phyloP scores from a whole-genome alignment of 2,888 invertebrate species.

The Caenorhabditis imperialis region DNA sequence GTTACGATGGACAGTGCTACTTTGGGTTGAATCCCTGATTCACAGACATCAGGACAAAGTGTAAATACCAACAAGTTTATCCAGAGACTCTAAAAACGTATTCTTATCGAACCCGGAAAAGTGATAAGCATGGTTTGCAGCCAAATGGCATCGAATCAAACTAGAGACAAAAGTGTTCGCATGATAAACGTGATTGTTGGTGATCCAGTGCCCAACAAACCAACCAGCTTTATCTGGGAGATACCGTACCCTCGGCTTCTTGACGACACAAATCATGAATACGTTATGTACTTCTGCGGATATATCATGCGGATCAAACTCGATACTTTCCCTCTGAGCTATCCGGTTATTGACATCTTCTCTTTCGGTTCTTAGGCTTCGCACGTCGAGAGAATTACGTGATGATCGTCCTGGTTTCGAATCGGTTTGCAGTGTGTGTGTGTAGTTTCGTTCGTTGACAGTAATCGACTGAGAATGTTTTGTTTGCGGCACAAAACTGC shows the following conservation, averaged over 20 bases:
- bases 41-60: no score
- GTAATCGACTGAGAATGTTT: no score
- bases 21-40: no score
- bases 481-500: neutral
- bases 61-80: no score
- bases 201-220: conserved; percentile 15
- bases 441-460: conserved; percentile 32
- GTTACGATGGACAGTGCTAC: no score
- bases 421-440: conserved; percentile 3
- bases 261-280: no score
- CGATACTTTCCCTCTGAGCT: conserved; percentile 6
- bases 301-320: no score
- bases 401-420: neutral
- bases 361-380: conserved; percentile 17
- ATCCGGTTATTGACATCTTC: neutral
- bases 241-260: conserved; percentile 15
- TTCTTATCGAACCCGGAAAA: conserved; percentile 47
- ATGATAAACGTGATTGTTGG: no score
- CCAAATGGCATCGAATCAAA: conserved; percentile 33
- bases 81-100: no score
- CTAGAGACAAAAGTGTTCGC: conserved; percentile 26
- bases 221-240: conserved; percentile 7
- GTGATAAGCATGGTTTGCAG: conserved; percentile 27
- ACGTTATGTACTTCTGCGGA: no score
- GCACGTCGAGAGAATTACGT: conserved; percentile 29